Evolutionary conservation across 2,113 vertebrate genomes (phyloP).

Genomic region (Lates calcarifer): DNA sequence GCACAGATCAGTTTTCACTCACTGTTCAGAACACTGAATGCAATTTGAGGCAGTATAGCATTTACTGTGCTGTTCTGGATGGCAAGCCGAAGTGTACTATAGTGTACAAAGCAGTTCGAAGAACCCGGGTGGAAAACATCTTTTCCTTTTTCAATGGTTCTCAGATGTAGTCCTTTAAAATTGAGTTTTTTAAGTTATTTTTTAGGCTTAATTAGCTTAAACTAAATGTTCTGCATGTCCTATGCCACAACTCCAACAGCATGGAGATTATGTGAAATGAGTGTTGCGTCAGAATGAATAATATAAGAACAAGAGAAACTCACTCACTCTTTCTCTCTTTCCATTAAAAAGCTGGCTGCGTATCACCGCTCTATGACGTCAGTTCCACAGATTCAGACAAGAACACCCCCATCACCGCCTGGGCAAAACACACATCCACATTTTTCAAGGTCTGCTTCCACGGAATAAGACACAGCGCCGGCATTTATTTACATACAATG

Average conservation of each 20-base stretch:
- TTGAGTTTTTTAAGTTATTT: neutral
- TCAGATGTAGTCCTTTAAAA: neutral
- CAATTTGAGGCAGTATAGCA: neutral
- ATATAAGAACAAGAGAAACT: slow-evolving; percentile 9
- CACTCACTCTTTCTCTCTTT: slow-evolving; percentile 1
- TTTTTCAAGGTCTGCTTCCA: slow-evolving; percentile 27
- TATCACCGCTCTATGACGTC: slow-evolving; percentile 37
- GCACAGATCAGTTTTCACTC: slow-evolving; percentile 5
- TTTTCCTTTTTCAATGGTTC: too few species aligned
- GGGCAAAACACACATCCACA: slow-evolving; percentile 4
- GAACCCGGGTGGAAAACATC: neutral
- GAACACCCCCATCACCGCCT: neutral
- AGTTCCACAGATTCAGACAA: slow-evolving; percentile 34
- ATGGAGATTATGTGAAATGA: neutral
- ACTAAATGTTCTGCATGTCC: neutral
- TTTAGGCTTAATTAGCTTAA: neutral
- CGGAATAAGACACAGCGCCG: neutral
- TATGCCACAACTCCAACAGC: neutral
- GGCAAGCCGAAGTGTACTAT: neutral
- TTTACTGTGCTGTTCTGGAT: neutral
- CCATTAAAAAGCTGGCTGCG: slow-evolving; percentile 32
- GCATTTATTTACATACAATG: slow-evolving; percentile 37
- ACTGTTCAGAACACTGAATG: neutral
- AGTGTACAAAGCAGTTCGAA: neutral
- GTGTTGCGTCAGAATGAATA: slow-evolving; percentile 16